Base-by-base conservation (phyloP, 2,888 invertebrate genomes). In the Hermaeophaga mercurialis region DNA sequence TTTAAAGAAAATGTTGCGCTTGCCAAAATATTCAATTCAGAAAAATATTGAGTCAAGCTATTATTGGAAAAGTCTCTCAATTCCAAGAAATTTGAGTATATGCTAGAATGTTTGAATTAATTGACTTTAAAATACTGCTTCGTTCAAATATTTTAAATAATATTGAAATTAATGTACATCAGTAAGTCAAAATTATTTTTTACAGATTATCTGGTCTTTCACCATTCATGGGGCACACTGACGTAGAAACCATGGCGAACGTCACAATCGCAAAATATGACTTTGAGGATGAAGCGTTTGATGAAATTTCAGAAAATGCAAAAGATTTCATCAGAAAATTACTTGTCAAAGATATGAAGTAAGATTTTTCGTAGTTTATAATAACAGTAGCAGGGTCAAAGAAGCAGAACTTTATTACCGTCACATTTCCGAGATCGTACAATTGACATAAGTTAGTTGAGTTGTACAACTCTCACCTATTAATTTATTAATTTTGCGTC, bases 201-300 rank as follows among this genome's bases (percentile, higher is more conserved):
- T 65, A 4, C 50, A 93, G 92, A 66, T 80, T 98, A 69, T 97
- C 97, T 24, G 98, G 98, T 3, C 80, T 99, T 57, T 98, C 97
- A 4, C 98, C 98, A 9, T 99, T 99, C 80, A 95, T 98, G 94
- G 98, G 98, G 1, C 94, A 95, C 75, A 94, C 91, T 41, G 98
- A 98, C 77, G 89, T 94, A 67, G 96, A 97, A 78, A 99, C 98
- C 6, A 94, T 98, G 90, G 93, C 94, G n/a, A 98, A 98, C 78
- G 96, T 99, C 22, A 96, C 97, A 1, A 88, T 94, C 68, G 95
- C 94, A 44, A 94, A 95, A 75, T 98, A 95, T 78, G 97, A 98
- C 80, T 99, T 93, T 78, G 96, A 96, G 70, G 96, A 97, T 76
- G 96, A 97, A 78, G 93, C 94, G 56, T 99, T 98, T 80, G 89